A percentile compares a stretch with the other conserved stretches of the same genome.
Evolutionary conservation across 2,888 invertebrate species (phyloP).

Genomic region (Eubasilissa splendida): DNA sequence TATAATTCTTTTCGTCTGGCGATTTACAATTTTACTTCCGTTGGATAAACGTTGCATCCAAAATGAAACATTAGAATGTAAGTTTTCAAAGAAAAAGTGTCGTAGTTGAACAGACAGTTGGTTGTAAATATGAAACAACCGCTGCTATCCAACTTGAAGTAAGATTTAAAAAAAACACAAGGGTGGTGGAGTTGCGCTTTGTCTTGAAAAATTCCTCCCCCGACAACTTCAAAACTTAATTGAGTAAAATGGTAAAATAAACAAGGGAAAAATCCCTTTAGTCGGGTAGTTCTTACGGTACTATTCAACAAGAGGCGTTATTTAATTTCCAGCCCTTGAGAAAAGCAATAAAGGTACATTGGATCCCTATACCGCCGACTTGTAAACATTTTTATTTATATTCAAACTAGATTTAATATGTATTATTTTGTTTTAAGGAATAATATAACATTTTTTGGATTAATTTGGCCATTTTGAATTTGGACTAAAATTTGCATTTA

Average conservation of each 20-base stretch:
- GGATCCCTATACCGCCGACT: background rate
- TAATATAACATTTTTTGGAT: no score
- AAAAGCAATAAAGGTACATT: slow-evolving; percentile 11
- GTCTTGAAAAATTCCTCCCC: slow-evolving; percentile 40
- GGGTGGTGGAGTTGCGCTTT: background rate
- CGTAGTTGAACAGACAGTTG: background rate
- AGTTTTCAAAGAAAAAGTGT: slow-evolving; percentile 6
- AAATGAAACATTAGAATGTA: background rate
- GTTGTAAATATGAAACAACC: no score
- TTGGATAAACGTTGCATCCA: slow-evolving; percentile 1
- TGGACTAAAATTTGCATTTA: no score
- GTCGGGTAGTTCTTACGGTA: slow-evolving; percentile 10
- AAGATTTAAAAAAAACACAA: background rate
- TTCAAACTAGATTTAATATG: no score
- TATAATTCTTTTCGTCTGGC: slow-evolving; percentile 6
- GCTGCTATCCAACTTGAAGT: background rate
- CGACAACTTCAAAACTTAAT: slow-evolving; percentile 49
- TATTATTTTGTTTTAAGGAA: no score
- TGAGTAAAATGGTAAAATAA: slow-evolving; percentile 49
- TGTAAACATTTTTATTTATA: no score
- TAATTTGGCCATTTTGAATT: no score
- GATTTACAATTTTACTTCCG: background rate
- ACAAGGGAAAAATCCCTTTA: slow-evolving; percentile 41
- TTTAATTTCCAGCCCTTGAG: slow-evolving; percentile 29
- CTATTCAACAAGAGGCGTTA: slow-evolving; percentile 28